phyloP scores from a whole-genome alignment of 2,888 invertebrate species.

The Sialis lutaria region DNA sequence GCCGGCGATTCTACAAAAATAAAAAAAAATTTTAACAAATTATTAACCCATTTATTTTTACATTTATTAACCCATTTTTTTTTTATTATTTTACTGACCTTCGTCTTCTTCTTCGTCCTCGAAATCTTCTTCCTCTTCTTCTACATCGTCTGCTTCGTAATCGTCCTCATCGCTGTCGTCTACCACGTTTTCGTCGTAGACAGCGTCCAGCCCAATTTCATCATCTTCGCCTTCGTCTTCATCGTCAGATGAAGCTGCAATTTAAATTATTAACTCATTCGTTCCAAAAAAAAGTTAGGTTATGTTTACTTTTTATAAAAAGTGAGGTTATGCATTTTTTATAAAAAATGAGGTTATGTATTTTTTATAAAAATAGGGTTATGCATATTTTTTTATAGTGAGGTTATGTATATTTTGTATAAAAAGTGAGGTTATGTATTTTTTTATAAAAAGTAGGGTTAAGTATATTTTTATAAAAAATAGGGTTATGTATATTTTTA shows the following conservation, averaged over 20 bases:
- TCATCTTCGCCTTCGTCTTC: conserved; percentile 47
- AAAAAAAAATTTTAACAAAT: no score
- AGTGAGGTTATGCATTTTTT: no score
- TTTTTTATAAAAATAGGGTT: no score
- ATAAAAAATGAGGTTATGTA: no score
- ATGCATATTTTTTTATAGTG: no score
- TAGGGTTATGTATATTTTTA: no score
- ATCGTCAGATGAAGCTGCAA: conserved; percentile 17
- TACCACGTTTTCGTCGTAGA: conserved; percentile 34
- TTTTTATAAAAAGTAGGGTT: background rate
- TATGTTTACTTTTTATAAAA: background rate
- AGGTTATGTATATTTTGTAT: no score
- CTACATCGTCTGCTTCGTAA: conserved; percentile 31
- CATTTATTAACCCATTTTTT: no score
- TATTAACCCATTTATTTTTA: no score
- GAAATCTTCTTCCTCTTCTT: conserved; percentile 24
- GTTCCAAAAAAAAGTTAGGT: background rate
- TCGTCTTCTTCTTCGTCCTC: conserved; percentile 26
- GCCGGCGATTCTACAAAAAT: conserved; percentile 31
- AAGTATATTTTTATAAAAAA: no score
- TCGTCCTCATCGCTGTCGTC: conserved; percentile 33
- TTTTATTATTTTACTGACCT: conserved; percentile 14
- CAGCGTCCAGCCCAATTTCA: conserved; percentile 23
- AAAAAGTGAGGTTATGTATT: background rate
- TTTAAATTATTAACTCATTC: background rate